Evolutionary conservation across 30 jellyfish, hydroid and myxozoan genomes (phyloP).

Genomic region (Turritopsis dohrnii): DNA sequence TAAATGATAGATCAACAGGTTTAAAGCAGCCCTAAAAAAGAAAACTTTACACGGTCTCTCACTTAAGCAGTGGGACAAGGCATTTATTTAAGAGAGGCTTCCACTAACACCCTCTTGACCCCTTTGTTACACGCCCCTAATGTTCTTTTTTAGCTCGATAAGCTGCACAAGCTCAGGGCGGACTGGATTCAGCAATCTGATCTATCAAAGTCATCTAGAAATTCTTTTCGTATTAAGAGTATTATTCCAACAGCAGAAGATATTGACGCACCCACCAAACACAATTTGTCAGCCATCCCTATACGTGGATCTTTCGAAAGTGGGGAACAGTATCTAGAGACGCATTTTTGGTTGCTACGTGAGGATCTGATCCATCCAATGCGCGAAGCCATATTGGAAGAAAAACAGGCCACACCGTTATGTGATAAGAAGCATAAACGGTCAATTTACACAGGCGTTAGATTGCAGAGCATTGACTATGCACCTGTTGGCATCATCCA

Average conservation of each 20-base stretch:
- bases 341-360: conserved; percentile 40
- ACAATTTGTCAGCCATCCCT: background rate
- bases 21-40: no score
- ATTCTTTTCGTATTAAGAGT: background rate
- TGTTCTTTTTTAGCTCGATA: background rate
- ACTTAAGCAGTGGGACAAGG: no score
- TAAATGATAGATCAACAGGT: no score
- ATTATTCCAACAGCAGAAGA: conserved; percentile 12
- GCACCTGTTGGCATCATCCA: conserved; percentile 30
- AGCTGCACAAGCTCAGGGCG: background rate
- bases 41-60: no score
- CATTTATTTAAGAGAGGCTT: no score
- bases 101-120: no score
- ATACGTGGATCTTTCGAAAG: conserved; percentile 31
- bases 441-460: conserved; percentile 21
- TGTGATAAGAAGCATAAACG: conserved; percentile 16
- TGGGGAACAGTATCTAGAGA: conserved; percentile 49
- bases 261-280: background rate
- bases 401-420: conserved; percentile 6
- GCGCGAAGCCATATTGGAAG: conserved; percentile 48
- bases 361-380: conserved; percentile 59
- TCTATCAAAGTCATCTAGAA: background rate
- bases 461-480: background rate
- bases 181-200: background rate
- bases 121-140: background rate